phyloP scores from a whole-genome alignment of 2,113 vertebrate genomes.

The Synodontis membranacea region DNA sequence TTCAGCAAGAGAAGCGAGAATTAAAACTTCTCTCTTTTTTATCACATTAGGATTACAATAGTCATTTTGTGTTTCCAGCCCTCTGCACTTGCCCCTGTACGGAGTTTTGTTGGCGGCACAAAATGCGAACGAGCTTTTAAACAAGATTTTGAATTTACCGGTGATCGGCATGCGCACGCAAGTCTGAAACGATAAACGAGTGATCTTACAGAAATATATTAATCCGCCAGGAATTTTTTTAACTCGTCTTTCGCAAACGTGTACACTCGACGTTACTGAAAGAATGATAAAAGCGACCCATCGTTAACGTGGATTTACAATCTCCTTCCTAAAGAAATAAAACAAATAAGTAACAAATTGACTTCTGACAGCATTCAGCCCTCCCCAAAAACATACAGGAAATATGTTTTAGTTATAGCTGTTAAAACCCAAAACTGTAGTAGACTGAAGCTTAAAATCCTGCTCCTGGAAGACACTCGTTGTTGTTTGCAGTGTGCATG shows the following conservation, averaged over 20 bases:
- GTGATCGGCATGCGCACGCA: neutral
- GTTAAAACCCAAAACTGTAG: neutral
- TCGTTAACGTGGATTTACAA: neutral
- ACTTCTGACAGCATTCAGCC: no score
- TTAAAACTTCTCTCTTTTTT: neutral
- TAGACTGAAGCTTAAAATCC: neutral
- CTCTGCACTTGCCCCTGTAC: neutral
- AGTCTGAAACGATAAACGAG: no score
- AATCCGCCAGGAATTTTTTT: neutral
- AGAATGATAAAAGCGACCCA: neutral
- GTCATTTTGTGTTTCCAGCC: neutral
- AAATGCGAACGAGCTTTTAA: neutral
- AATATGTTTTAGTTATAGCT: neutral
- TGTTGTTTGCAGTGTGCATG: neutral
- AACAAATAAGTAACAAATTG: neutral
- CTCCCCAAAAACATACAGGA: neutral
- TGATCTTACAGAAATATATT: no score
- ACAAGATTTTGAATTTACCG: neutral
- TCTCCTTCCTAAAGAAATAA: neutral
- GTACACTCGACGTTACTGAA: neutral
- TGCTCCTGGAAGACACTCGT: neutral
- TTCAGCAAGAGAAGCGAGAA: neutral
- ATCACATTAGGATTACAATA: neutral
- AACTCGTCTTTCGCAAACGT: neutral
- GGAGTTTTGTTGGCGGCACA: neutral